Evolutionary conservation across 2,888 invertebrate species (phyloP).

Genomic region (Agrotis segetum): DNA sequence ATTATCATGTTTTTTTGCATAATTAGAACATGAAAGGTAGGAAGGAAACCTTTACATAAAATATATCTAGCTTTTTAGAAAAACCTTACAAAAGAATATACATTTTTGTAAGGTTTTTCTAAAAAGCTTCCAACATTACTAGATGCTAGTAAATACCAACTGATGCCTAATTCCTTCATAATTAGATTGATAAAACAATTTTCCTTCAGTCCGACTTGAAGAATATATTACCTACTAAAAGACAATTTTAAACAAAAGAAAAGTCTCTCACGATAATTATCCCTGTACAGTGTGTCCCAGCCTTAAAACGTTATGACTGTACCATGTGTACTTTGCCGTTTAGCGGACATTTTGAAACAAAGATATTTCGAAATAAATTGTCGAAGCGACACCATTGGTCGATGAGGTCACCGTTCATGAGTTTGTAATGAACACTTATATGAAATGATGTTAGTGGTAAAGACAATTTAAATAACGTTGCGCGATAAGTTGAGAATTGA

Average conservation of each 20-base stretch:
- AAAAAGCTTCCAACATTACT: too few species aligned
- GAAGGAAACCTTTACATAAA: too few species aligned
- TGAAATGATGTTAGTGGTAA: neutral
- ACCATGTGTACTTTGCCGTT: constrained; percentile 60
- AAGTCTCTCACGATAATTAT: constrained; percentile 59
- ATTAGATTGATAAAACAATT: neutral
- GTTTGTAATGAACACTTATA: constrained; percentile 31
- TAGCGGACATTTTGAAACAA: constrained; percentile 71
- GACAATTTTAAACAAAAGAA: constrained; percentile 7
- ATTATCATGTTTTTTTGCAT: too few species aligned
- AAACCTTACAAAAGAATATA: too few species aligned
- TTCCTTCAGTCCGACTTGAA: neutral
- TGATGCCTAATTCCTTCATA: too few species aligned
- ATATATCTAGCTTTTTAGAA: too few species aligned
- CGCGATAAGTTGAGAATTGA: too few species aligned
- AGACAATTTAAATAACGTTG: neutral
- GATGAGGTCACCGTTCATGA: constrained; percentile 45
- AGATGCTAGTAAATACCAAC: too few species aligned
- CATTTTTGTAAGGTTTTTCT: too few species aligned
- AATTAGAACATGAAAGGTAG: too few species aligned
- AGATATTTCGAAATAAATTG: constrained; percentile 72
- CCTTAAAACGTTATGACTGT: constrained; percentile 53
- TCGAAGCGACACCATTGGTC: constrained; percentile 56
- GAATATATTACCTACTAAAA: neutral
- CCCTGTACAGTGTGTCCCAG: constrained; percentile 42